Evolutionary conservation across 2,888 invertebrate genomes (phyloP).

Genomic region (Ophioninae sp.): DNA sequence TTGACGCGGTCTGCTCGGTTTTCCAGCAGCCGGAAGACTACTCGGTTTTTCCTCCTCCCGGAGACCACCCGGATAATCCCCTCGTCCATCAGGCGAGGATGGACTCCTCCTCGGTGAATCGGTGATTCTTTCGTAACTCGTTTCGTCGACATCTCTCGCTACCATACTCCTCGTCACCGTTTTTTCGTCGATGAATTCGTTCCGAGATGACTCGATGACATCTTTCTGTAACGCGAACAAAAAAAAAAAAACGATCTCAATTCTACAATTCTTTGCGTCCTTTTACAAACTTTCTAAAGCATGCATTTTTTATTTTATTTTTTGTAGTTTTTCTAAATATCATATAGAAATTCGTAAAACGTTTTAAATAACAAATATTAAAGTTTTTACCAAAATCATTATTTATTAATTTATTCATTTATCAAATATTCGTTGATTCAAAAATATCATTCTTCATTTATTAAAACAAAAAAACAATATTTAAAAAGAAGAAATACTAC

Average conservation of each 20-base stretch:
- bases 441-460: too few relatives aligned
- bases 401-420: too few relatives aligned
- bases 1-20: conserved; percentile 72
- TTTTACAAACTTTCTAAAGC: neutral
- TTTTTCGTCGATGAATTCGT: conserved; percentile 73
- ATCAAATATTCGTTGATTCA: too few relatives aligned
- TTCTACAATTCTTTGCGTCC: neutral
- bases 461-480: too few relatives aligned
- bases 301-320: too few relatives aligned
- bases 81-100: conserved; percentile 71
- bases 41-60: conserved; percentile 76
- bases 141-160: conserved; percentile 75
- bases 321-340: too few relatives aligned
- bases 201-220: conserved; percentile 76
- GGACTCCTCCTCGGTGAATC: conserved; percentile 66
- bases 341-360: too few relatives aligned
- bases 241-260: conserved; percentile 1
- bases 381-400: too few relatives aligned
- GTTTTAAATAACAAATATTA: too few relatives aligned
- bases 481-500: too few relatives aligned
- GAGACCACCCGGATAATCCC: conserved; percentile 71
- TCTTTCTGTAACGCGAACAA: conserved; percentile 71
- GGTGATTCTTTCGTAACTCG: conserved; percentile 69
- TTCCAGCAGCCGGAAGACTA: conserved; percentile 74
- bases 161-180: conserved; percentile 76